Evolutionary conservation across 2,113 vertebrate genomes (phyloP).

Genomic region (Osmerus eperlanus): DNA sequence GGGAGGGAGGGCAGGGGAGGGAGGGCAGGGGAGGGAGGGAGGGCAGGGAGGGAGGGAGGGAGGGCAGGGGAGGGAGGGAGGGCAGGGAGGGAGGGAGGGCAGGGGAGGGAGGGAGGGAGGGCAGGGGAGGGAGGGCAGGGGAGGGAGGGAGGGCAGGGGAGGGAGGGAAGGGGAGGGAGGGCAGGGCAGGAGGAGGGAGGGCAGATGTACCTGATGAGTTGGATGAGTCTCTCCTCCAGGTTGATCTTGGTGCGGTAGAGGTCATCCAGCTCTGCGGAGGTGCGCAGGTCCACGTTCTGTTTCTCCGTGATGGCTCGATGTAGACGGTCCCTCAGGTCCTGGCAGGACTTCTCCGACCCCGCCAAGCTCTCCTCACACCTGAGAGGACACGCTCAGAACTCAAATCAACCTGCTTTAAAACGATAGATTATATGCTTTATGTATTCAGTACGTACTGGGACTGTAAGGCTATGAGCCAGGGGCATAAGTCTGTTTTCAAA

Average conservation of each 20-base stretch:
- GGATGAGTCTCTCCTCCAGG: constrained; percentile 89
- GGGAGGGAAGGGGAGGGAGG: neutral
- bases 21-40: no score
- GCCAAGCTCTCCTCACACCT: constrained; percentile 79
- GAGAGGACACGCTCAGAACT: constrained; percentile 5
- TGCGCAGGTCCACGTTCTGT: constrained; percentile 77
- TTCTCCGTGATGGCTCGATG: constrained; percentile 72
- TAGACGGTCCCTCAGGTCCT: constrained; percentile 77
- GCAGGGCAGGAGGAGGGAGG: neutral
- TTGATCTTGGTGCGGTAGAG: constrained; percentile 89
- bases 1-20: neutral
- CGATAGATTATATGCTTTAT: neutral
- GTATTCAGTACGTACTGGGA: no score
- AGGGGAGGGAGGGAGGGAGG: no score
- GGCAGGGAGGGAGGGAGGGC: neutral
- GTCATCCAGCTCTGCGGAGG: constrained; percentile 86
- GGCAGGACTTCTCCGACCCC: constrained; percentile 67
- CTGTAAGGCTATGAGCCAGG: no score
- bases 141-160: neutral
- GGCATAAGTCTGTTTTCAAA: no score
- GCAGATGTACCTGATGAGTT: constrained; percentile 85
- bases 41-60: no score
- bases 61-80: neutral
- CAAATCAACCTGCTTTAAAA: constrained; percentile 16
- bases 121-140: neutral